A percentile compares a stretch with the other conserved stretches of the same genome.
phyloP scores from a whole-genome alignment of 2,113 vertebrate species.

The Anguilla rostrata region DNA sequence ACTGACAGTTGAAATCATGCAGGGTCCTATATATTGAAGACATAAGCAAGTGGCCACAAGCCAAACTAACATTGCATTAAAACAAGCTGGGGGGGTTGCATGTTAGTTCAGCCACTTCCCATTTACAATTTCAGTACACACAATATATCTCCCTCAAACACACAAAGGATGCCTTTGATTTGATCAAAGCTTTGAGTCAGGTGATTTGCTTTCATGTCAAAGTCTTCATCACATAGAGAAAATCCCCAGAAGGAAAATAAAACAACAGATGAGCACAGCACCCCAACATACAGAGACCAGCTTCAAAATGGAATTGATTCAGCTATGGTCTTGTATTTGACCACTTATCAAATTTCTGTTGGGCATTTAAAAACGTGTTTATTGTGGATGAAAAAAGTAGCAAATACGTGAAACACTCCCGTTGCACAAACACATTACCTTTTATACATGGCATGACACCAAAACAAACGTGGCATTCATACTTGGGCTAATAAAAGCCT shows the following conservation, averaged over 20 bases:
- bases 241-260: background rate
- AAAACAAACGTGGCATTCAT: background rate
- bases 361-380: background rate
- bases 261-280: background rate
- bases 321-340: background rate
- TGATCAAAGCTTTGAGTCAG: background rate
- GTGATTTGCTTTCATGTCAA: background rate
- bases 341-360: background rate
- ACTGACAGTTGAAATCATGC: no score
- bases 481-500: no score
- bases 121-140: background rate
- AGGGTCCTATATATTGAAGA: no score
- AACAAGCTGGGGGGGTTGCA: no score
- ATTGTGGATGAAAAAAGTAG: background rate
- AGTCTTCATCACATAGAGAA: background rate
- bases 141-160: no score
- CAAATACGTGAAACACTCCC: background rate
- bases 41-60: no score
- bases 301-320: background rate
- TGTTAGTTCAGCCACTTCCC: background rate
- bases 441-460: background rate
- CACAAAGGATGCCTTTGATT: background rate
- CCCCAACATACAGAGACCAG: background rate
- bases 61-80: no score
- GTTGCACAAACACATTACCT: background rate